Percentiles rank a stretch among this genome's conserved stretches.
phyloP scores from a whole-genome alignment of 1,140 invertebrate species.

The Trichonephila clavata region DNA sequence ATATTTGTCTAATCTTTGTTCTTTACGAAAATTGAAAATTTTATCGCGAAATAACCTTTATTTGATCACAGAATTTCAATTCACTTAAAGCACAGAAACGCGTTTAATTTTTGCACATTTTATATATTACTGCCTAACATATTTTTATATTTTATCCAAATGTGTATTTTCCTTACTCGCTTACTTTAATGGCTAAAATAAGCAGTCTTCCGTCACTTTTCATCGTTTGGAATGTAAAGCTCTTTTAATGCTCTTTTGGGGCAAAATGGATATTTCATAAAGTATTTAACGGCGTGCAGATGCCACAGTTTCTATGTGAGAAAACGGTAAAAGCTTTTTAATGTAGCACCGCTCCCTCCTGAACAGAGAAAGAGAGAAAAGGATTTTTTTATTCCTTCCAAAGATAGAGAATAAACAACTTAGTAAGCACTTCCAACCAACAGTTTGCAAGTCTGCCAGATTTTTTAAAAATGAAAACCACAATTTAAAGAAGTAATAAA shows the following conservation, averaged over 20 bases:
- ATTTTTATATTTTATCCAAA: neutral
- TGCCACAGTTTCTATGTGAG: neutral
- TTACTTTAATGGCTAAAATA: neutral
- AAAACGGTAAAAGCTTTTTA: conserved; percentile 28
- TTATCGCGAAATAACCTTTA: no score
- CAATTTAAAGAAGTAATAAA: no score
- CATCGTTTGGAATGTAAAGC: neutral
- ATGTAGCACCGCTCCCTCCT: neutral
- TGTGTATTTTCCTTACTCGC: neutral
- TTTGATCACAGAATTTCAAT: neutral
- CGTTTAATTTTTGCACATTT: no score
- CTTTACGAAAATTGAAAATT: no score
- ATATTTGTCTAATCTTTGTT: no score
- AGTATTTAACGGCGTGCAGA: neutral
- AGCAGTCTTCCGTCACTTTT: neutral
- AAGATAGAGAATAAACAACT: neutral
- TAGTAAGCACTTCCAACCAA: neutral
- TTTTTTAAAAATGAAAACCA: no score
- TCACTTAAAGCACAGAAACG: neutral
- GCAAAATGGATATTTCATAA: conserved; percentile 7
- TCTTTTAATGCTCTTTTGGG: neutral
- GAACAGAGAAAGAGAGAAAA: neutral
- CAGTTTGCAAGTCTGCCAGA: no score
- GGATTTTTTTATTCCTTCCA: neutral
- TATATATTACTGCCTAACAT: no score